Evolutionary conservation across 2,113 vertebrate species (phyloP), one percentile per base, ranked within the genome.

Genomic region (Melanocharis versteri): DNA sequence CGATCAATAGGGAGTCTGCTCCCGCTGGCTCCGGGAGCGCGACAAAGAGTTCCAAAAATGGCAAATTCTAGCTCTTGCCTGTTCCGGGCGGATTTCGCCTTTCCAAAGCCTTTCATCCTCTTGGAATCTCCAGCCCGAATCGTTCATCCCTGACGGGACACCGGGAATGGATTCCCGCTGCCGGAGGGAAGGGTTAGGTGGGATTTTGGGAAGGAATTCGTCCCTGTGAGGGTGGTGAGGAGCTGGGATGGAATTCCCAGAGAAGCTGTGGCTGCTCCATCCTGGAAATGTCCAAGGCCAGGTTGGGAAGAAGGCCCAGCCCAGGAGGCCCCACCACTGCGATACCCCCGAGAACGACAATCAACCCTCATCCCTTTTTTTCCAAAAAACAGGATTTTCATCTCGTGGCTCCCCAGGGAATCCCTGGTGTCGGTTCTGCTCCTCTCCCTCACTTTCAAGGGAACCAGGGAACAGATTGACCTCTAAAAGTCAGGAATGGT

Each of bases 271-370:
- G 40, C 15, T 44, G 27, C 39, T 21, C 23, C 27, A 53, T 61
- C 28, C 64, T 70, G 19, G n/a, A 45, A n/a, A 6, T 21, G 47
- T 39, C n/a, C 14, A 6, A 51, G 14, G 26, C 7, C 35, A 11
- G 16, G 24, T 2, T 57, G 56, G 39, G 28, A 15, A 33, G n/a
- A 79, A 51, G 22, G 30, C 26, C 37, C 65, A 47, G 35, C 64
- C 39, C 33, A 35, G 53, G 37, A 47, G 18, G 15, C 35, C 13
- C 60, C 60, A 48, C 24, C 60, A 24, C 28, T 0, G 1, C 0
- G 3, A 51, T 7, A 31, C 0, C 2, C 9, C 33, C 14, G 10
- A 28, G 16, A 45, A 9, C 7, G 16, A 18, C 3, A 24, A 37
- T 6, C 17, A 30, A 33, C 27, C 33, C 24, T 37, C 42, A 51